A percentile compares a stretch with the other conserved stretches of the same genome.
Conservation (phyloP, 2,888 invertebrate species). For the Euplexia lucipara region DNA sequence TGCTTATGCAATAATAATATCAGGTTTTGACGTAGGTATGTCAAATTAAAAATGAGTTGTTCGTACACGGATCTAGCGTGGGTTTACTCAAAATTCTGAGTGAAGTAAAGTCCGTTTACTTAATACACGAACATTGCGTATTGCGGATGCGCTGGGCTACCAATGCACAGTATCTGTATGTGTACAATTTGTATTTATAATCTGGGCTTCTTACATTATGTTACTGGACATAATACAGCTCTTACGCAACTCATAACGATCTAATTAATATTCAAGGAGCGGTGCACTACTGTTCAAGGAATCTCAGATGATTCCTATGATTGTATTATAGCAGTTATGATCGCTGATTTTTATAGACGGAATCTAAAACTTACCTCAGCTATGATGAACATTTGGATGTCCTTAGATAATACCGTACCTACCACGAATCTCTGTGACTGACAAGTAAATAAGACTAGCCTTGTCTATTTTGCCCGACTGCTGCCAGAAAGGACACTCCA, state of each 20-base stretch:
- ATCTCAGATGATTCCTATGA: slow-evolving; percentile 25
- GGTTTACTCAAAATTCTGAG: slow-evolving; percentile 5
- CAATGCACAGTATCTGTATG: background rate
- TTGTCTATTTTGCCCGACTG: too few species aligned
- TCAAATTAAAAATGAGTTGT: slow-evolving; percentile 8
- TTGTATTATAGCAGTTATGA: slow-evolving; percentile 19
- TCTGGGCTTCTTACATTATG: slow-evolving; percentile 15
- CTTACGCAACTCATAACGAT: slow-evolving; percentile 36
- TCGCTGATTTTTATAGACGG: background rate
- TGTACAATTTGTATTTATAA: background rate
- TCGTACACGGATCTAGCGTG: background rate
- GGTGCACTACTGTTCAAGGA: slow-evolving; percentile 25
- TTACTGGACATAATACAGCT: slow-evolving; percentile 18
- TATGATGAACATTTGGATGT: too few species aligned
- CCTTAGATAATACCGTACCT: too few species aligned
- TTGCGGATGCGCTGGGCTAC: slow-evolving; percentile 7
- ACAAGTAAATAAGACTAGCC: too few species aligned
- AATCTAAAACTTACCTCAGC: too few species aligned
- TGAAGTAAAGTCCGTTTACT: slow-evolving; percentile 2
- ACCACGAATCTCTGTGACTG: background rate
- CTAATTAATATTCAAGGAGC: slow-evolving; percentile 47
- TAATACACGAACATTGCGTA: slow-evolving; percentile 4
- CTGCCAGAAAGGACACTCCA: too few species aligned
- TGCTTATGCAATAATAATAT: background rate
- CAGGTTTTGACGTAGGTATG: background rate